phyloP scores from a whole-genome alignment of 2,113 vertebrate species.

The Setophaga petechia region DNA sequence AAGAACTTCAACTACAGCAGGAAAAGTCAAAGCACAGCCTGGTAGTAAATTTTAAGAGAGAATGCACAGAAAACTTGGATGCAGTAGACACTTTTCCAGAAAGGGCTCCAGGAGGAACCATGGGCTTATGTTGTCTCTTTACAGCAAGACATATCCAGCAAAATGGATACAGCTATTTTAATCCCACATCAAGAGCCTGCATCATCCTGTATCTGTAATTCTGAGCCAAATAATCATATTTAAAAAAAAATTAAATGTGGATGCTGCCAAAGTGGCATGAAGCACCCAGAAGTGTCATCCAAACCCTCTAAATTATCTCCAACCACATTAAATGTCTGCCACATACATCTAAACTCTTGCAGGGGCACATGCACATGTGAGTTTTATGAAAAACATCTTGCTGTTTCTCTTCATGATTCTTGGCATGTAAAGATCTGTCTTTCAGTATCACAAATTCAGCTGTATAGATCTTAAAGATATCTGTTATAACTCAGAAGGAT shows the following conservation, averaged over 20 bases:
- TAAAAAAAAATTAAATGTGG: background rate
- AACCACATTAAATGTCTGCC: background rate
- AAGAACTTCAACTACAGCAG: background rate
- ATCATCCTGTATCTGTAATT: background rate
- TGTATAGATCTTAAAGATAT: background rate
- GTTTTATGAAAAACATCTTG: constrained; percentile 7
- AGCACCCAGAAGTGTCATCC: background rate
- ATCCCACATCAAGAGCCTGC: background rate
- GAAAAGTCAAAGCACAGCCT: background rate
- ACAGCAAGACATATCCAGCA: background rate
- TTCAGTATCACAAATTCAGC: background rate
- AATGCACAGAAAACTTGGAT: background rate
- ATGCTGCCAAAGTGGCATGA: background rate
- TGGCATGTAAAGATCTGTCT: background rate
- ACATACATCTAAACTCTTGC: background rate
- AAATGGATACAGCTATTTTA: background rate
- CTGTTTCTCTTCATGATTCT: background rate
- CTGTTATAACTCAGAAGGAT: background rate
- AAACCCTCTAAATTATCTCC: background rate
- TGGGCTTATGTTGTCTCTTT: background rate
- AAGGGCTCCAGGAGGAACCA: background rate
- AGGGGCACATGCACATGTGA: background rate
- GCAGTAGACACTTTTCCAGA: background rate
- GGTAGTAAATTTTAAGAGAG: background rate
- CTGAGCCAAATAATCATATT: background rate